Conservation (phyloP, 2,888 invertebrate species). For the Leucophenga maculata region DNA sequence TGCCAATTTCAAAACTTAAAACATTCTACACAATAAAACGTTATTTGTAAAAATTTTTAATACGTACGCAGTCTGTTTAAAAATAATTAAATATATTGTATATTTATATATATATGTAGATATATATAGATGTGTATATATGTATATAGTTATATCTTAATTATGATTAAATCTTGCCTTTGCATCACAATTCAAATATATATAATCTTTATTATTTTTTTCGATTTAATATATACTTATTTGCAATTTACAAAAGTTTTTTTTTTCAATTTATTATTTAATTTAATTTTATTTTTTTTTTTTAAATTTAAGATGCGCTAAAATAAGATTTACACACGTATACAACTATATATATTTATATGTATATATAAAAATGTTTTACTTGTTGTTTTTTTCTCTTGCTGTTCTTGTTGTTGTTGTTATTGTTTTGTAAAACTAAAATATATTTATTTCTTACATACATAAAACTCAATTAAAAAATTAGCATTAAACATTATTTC, state of each 20-base stretch:
- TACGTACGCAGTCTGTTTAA: slow-evolving; percentile 64
- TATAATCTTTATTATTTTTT: slow-evolving; percentile 39
- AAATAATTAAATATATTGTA: slow-evolving; percentile 56
- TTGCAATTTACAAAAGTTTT: slow-evolving; percentile 34
- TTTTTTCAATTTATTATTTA: slow-evolving; percentile 10
- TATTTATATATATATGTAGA: slow-evolving; percentile 39
- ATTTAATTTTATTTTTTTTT: slow-evolving; percentile 3
- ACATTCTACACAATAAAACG: slow-evolving; percentile 59
- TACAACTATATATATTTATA: slow-evolving; percentile 10
- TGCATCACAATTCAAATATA: slow-evolving; percentile 62
- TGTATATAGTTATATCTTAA: slow-evolving; percentile 50
- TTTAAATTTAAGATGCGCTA: slow-evolving; percentile 13
- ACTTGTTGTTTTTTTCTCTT: not conserved
- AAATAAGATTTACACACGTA: slow-evolving; percentile 20
- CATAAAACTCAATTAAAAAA: not conserved
- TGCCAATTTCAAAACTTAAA: slow-evolving; percentile 63
- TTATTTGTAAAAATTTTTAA: slow-evolving; percentile 59
- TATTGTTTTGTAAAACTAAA: not conserved
- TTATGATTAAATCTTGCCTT: slow-evolving; percentile 65
- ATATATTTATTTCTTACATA: slow-evolving; percentile 1
- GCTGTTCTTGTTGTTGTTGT: not conserved
- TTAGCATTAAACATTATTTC: not conserved
- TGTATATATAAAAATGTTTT: slow-evolving; percentile 10
- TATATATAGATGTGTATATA: slow-evolving; percentile 37
- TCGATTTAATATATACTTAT: slow-evolving; percentile 32